Evolutionary conservation across 2,113 vertebrate genomes (phyloP), one percentile per base, ranked within the genome.

Genomic region (Xiphias gladius): DNA sequence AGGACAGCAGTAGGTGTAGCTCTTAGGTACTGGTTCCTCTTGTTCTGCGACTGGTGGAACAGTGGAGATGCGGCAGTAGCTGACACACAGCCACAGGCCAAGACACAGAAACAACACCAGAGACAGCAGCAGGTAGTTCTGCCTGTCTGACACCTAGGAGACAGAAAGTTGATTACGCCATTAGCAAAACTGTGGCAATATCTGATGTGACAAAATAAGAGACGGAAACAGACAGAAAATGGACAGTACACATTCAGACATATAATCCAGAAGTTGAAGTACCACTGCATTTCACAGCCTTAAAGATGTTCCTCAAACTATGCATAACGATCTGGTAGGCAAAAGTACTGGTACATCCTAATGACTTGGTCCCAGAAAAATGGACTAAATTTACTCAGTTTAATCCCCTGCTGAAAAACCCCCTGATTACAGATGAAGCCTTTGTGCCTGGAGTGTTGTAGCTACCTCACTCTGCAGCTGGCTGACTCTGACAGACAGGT

Each of bases 401-500:
- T 71, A 39, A 50, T 35, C 50, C 50, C 5, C 50, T 22, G 32
- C 24, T 62, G 43, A 16, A 22, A 67, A 37, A 9, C 14, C 3
- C n/a, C 24, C 20, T 55, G 67, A 74, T 20, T 61, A 61, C 41
- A 85, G 28, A 80, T 65, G 76, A 76, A 55, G 61, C 50, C 37
- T 84, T 70, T 73, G 43, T 72, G 76, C 73, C 28, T 0, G 0
- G 3, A 69, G 83, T 4, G 11, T 32, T 55, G n/a, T 3, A 67
- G 46, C 24, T 95, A 99, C 98, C 97, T 99, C 96, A n/a, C 22
- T 94, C 88, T 97, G 96, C 74, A 99, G 92, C 65, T 96, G 95
- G 7, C 91, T 92, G 80, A 98, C 96, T 11, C 93, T 94, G 13
- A 93, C 57, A 35, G 98, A 98, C 87, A 99, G 94, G 82, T 98